phyloP scores from a whole-genome alignment of 1,140 invertebrate species.

The Pygmarrhopalites habei region DNA sequence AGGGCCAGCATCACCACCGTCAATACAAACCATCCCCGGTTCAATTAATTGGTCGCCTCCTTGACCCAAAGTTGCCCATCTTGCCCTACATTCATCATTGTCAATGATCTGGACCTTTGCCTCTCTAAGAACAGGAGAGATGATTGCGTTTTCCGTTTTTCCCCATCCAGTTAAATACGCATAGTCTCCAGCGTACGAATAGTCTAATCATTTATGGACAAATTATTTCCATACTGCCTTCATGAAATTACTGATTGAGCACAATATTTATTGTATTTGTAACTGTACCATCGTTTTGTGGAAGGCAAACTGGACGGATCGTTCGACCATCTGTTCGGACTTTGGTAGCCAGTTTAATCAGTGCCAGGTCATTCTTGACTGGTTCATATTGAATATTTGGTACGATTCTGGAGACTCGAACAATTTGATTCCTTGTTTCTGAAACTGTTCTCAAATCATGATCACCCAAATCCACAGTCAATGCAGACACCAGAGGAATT shows the following conservation, averaged over 20 bases:
- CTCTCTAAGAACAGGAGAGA: conserved; percentile 31
- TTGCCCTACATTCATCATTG: conserved; percentile 14
- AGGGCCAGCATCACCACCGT: conserved; percentile 23
- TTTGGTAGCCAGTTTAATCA: conserved; percentile 24
- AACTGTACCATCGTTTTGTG: conserved; percentile 20
- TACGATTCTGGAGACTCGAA: conserved; percentile 23
- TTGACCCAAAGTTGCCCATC: conserved; percentile 21
- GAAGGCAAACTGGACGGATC: conserved; percentile 28
- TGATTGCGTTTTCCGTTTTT: conserved; percentile 20
- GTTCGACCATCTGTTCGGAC: conserved; percentile 5
- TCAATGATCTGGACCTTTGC: conserved; percentile 18
- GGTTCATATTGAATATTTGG: conserved; percentile 22
- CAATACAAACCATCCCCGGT: conserved; percentile 20
- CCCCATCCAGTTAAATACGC: conserved; percentile 38
- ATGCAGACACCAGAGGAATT: conserved; percentile 15
- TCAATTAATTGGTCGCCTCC: conserved; percentile 24
- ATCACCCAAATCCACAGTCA: conserved; percentile 34
- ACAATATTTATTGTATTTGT: background rate
- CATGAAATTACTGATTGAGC: background rate
- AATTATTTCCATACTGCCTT: background rate
- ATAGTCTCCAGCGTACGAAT: background rate
- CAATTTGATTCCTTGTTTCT: conserved; percentile 21
- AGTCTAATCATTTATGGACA: background rate
- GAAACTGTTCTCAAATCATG: conserved; percentile 24
- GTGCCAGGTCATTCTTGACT: conserved; percentile 22